Evolutionary conservation across 2,113 vertebrate genomes (phyloP).

Genomic region (Ellobius talpinus): DNA sequence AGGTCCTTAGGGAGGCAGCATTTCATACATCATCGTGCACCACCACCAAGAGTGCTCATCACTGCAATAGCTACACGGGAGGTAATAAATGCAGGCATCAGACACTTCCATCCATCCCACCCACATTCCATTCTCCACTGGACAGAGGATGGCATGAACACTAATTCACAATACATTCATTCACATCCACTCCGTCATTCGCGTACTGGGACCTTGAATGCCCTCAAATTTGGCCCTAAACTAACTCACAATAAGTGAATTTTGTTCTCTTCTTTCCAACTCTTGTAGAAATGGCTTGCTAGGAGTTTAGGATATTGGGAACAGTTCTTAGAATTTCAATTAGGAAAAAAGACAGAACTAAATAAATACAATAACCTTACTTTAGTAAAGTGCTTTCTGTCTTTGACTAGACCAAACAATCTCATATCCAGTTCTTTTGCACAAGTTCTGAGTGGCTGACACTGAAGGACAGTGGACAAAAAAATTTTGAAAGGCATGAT

Average conservation of each 20-base stretch:
- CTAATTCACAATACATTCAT: background rate
- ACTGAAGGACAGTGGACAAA: background rate
- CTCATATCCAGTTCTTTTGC: constrained; percentile 10
- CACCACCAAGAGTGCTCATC: constrained; percentile 35
- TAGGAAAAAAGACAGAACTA: constrained; percentile 21
- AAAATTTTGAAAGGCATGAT: constrained; percentile 28
- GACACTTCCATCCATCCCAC: background rate
- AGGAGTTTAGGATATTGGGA: constrained; percentile 38
- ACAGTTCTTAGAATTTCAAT: constrained; percentile 8
- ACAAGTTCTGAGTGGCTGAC: background rate
- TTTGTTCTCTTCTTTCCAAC: constrained; percentile 25
- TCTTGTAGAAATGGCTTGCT: constrained; percentile 11
- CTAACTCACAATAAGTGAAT: background rate
- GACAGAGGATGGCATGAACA: background rate
- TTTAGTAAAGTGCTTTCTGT: constrained; percentile 50
- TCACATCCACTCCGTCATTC: background rate
- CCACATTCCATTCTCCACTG: constrained; percentile 34
- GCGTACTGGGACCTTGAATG: background rate
- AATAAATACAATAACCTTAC: constrained; percentile 32
- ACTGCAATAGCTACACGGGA: constrained; percentile 54
- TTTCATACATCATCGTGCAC: constrained; percentile 42
- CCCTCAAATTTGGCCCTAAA: constrained; percentile 7
- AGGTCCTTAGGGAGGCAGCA: constrained; percentile 29
- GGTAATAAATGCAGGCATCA: constrained; percentile 38
- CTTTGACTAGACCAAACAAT: constrained; percentile 11